phyloP scores from a whole-genome alignment of 2,797 vertebrate species.

The Coccyzus lansbergi region DNA sequence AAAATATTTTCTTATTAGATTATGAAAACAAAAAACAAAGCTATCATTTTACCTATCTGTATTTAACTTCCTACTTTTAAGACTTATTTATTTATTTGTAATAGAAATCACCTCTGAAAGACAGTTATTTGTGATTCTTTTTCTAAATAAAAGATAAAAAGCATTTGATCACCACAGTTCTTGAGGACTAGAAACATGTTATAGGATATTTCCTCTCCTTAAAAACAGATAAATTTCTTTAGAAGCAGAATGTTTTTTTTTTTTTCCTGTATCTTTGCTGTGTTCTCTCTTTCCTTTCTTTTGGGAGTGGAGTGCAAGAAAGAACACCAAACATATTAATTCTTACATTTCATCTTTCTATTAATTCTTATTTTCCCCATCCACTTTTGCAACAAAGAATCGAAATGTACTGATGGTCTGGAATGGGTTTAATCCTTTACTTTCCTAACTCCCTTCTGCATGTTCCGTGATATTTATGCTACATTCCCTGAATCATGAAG shows the following conservation, averaged over 20 bases:
- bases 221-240: not conserved
- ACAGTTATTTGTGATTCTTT: not conserved
- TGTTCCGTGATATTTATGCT: not conserved
- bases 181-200: not conserved
- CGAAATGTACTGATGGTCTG: not conserved
- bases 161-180: not conserved
- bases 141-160: not conserved
- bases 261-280: not conserved
- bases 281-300: not conserved
- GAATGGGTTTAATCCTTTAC: not conserved
- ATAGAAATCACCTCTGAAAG: not conserved
- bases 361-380: not conserved
- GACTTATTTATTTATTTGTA: not conserved
- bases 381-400: not conserved
- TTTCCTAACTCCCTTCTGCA: not conserved
- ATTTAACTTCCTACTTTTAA: not conserved
- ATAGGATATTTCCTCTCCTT: not conserved
- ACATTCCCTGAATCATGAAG: not conserved
- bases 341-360: not conserved
- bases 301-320: fast-evolving
- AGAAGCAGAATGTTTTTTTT: not conserved
- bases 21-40: not conserved
- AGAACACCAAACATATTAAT: not conserved
- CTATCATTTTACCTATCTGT: not conserved
- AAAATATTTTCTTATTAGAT: not conserved